Conservation (phyloP, 2,113 vertebrate genomes). For the Nothocercus nigrocapillus region DNA sequence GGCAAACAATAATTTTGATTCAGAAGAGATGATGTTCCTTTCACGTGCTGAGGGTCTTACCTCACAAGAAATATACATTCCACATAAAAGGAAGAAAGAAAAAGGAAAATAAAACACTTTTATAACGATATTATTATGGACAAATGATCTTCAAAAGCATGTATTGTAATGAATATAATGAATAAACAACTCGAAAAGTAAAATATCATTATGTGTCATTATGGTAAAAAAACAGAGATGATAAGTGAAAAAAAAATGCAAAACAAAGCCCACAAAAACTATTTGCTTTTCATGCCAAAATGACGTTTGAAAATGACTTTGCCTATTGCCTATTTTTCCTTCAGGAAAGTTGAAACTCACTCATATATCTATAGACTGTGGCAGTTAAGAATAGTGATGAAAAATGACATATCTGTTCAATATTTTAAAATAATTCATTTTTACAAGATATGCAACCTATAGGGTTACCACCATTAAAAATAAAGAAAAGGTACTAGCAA, state of each 20-base stretch:
- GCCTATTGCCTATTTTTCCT: neutral
- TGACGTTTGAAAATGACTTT: neutral
- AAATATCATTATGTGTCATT: neutral
- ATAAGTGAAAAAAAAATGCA: slow-evolving; percentile 8
- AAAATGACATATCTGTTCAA: neutral
- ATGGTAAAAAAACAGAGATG: neutral
- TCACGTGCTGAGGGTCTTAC: slow-evolving; percentile 87
- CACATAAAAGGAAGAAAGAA: slow-evolving; percentile 91
- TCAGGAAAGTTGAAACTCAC: neutral
- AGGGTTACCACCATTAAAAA: neutral
- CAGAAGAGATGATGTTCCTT: slow-evolving; percentile 71
- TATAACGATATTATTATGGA: slow-evolving; percentile 77
- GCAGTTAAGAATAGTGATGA: neutral
- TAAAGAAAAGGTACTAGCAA: neutral
- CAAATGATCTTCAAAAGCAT: slow-evolving; percentile 74
- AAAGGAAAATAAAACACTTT: slow-evolving; percentile 80
- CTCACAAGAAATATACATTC: slow-evolving; percentile 92
- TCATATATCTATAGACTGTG: neutral
- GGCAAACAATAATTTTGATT: slow-evolving; percentile 61
- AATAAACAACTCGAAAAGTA: slow-evolving; percentile 46
- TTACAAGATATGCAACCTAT: neutral
- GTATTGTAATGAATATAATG: slow-evolving; percentile 65
- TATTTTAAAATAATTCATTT: neutral
- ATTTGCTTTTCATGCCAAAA: neutral
- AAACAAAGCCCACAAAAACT: neutral